Evolutionary conservation across 2,888 invertebrate species (phyloP).

Genomic region (Rugalucina vietnamica): DNA sequence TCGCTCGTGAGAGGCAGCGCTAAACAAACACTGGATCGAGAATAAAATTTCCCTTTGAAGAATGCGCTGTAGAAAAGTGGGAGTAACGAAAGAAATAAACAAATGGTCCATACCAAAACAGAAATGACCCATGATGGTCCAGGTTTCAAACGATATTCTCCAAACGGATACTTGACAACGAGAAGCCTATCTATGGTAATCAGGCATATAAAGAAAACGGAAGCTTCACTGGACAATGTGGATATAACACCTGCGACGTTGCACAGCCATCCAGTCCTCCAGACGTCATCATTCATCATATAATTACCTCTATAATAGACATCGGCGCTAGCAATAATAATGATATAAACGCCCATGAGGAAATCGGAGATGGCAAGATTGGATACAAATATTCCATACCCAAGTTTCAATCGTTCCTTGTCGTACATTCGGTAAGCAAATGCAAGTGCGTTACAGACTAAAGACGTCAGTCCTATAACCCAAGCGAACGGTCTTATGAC

Average conservation of each 20-base stretch:
- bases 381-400: constrained; percentile 56
- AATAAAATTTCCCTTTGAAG: constrained; percentile 78
- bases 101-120: constrained; percentile 70
- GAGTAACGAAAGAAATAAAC: constrained; percentile 70
- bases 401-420: constrained; percentile 28
- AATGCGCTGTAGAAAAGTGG: constrained; percentile 76
- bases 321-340: constrained; percentile 67
- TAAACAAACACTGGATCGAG: constrained; percentile 78
- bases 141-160: constrained; percentile 62
- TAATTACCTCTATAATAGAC: constrained; percentile 54
- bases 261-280: constrained; percentile 63
- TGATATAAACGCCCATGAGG: constrained; percentile 36
- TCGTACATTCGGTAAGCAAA: background rate
- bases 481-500: background rate
- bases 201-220: constrained; percentile 87
- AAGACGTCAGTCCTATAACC: background rate
- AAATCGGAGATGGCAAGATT: constrained; percentile 57
- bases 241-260: constrained; percentile 65
- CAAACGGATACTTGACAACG: constrained; percentile 87
- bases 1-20: constrained; percentile 80
- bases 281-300: constrained; percentile 57
- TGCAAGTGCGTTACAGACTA: background rate
- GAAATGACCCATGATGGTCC: constrained; percentile 65
- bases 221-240: constrained; percentile 86
- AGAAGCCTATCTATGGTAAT: constrained; percentile 88